Percentiles rank a stretch among this genome's conserved stretches.
Evolutionary conservation across 2,113 vertebrate species (phyloP).

Genomic region (Girardinichthys multiradiatus): DNA sequence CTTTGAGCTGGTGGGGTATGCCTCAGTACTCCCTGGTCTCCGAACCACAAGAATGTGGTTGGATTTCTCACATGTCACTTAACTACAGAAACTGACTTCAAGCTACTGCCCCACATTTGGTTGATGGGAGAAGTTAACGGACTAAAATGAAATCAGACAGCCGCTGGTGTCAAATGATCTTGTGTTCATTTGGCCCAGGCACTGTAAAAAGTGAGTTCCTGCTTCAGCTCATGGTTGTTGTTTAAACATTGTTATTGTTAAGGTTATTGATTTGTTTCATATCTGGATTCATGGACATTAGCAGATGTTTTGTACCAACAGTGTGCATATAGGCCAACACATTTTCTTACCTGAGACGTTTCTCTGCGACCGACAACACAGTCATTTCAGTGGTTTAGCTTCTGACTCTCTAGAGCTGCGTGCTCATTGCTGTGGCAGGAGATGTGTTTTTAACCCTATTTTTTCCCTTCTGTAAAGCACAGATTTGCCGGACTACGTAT

Average conservation of each 20-base stretch:
- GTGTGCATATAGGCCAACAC: neutral
- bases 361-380: neutral
- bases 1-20: no score
- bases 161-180: no score
- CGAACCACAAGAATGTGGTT: no score
- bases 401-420: neutral
- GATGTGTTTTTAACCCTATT: neutral
- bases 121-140: no score
- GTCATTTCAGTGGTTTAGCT: neutral
- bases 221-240: neutral
- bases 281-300: neutral
- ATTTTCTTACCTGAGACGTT: neutral
- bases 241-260: neutral
- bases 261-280: neutral
- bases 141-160: no score
- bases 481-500: no score
- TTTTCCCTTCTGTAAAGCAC: neutral
- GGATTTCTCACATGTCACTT: no score
- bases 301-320: neutral
- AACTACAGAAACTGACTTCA: no score
- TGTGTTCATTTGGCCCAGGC: no score
- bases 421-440: neutral
- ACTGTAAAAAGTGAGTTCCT: no score
- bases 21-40: no score
- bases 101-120: no score